A percentile compares a stretch with the other conserved stretches of the same genome.
Conservation (phyloP, 2,113 vertebrate genomes). For the Puma concolor region DNA sequence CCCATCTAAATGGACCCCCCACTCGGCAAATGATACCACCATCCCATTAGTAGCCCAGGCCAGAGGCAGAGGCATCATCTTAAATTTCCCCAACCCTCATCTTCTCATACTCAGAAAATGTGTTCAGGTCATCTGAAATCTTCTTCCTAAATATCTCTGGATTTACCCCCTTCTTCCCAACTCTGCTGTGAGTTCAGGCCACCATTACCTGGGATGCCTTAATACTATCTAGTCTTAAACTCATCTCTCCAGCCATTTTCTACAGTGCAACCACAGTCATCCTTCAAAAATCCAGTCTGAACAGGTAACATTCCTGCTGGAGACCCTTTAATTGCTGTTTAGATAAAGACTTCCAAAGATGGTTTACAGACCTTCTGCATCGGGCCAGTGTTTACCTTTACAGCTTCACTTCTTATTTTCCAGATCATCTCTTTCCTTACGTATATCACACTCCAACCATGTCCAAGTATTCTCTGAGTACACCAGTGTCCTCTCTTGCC, state of each 20-base stretch:
- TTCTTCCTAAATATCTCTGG: neutral
- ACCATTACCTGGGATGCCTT: neutral
- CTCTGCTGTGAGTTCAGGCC: neutral
- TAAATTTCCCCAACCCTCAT: neutral
- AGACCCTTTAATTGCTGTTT: neutral
- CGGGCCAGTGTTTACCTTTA: neutral
- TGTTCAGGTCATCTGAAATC: neutral
- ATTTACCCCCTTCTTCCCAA: neutral
- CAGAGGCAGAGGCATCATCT: neutral
- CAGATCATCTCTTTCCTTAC: neutral
- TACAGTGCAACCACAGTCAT: neutral
- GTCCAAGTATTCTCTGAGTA: neutral
- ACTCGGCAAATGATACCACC: neutral
- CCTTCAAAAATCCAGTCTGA: conserved; percentile 16
- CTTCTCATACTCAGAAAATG: neutral
- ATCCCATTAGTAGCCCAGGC: no score
- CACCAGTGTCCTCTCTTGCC: neutral
- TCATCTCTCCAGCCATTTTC: neutral
- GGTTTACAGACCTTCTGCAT: neutral
- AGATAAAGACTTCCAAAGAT: conserved; percentile 7
- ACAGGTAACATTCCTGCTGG: neutral
- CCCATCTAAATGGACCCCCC: neutral
- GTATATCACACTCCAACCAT: neutral
- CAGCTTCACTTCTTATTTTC: neutral
- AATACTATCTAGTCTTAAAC: neutral